A percentile compares a stretch with the other conserved stretches of the same genome.
Evolutionary conservation across 2,888 invertebrate genomes (phyloP).

Genomic region (Chironomus riparius): DNA sequence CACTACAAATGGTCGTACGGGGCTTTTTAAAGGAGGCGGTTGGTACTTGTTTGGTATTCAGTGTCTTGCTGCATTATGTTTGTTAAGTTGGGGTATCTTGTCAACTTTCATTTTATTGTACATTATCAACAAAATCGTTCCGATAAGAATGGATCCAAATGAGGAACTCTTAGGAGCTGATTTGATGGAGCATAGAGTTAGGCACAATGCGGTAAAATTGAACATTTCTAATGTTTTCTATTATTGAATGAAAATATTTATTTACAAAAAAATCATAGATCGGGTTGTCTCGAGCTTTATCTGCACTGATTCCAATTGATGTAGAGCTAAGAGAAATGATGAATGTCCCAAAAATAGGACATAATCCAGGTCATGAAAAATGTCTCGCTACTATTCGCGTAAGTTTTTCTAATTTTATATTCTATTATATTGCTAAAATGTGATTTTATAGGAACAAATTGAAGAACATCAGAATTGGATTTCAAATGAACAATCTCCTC

Average conservation of each 20-base stretch:
- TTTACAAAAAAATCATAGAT: conserved; percentile 32
- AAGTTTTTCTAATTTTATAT: neutral
- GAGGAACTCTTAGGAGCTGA: conserved; percentile 85
- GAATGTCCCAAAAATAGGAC: conserved; percentile 45
- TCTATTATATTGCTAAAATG: neutral
- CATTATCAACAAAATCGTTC: conserved; percentile 66
- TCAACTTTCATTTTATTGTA: conserved; percentile 66
- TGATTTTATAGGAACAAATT: neutral
- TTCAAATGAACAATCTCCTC: neutral
- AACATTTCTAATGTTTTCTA: neutral
- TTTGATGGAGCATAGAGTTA: conserved; percentile 74
- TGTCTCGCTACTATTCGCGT: conserved; percentile 45
- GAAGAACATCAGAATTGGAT: neutral
- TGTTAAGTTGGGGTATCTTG: conserved; percentile 63
- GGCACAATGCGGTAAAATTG: conserved; percentile 54
- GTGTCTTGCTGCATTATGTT: conserved; percentile 58
- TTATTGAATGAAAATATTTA: conserved; percentile 28
- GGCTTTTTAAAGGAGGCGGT: conserved; percentile 75
- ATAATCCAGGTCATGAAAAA: conserved; percentile 58
- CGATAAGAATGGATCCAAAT: conserved; percentile 76
- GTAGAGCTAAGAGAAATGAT: conserved; percentile 42
- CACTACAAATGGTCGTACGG: conserved; percentile 68
- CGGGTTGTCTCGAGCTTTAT: conserved; percentile 64
- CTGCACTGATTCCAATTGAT: conserved; percentile 57
- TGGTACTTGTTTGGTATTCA: conserved; percentile 83